Base-by-base conservation (phyloP, 2,797 vertebrate genomes). In the Vespertilio murinus region DNA sequence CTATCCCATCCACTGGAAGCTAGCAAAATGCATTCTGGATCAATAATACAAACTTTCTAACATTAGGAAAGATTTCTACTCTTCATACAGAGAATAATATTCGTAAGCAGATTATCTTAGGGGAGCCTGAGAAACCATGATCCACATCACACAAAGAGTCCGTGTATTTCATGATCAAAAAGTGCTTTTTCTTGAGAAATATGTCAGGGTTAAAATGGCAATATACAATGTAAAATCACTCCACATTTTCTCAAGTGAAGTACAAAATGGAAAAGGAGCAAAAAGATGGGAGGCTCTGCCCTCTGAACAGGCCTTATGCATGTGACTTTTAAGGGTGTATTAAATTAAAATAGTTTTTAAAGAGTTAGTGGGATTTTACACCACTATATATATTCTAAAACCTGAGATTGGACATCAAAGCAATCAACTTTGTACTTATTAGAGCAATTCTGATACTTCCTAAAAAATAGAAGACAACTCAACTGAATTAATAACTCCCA, bases 381-480 rank as follows among this genome's bases (percentile, higher is more conserved):
- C 93, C 95, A 95, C 94, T 95, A 70, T 83, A 79, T 94, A 73
- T 92, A 92, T 93, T 97, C 89, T 96, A 96, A 93, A 97, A 96
- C 96, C 96, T 97, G 96, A 97, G 96, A 97, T 95, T 95, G 94
- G 95, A 96, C 94, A 95, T 87, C 96, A 97, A 96, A 97, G 90
- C 92, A 95, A 95, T 97, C 81, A 94, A 96, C 92, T 96, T 81
- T 90, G 69, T 95, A 94, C 52, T 94, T 94, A 97, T 92, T 95
- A 96, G 96, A 97, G 88, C 83, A 97, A 93, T 94, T 97, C 97
- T 97, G 94, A 97, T 94, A 93, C 91, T 95, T 94, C 79, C 94
- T 94, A 96, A 95, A 97, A 97, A 97, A 97, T 69, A 97, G 95
- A 96, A 95, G 71, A 93, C 94, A 93, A 96, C 81, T 93, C 88